Percentiles rank a stretch among this genome's conserved stretches.
Conservation (phyloP, 2,888 invertebrate genomes). For the Drosophila pseudotalamancana region DNA sequence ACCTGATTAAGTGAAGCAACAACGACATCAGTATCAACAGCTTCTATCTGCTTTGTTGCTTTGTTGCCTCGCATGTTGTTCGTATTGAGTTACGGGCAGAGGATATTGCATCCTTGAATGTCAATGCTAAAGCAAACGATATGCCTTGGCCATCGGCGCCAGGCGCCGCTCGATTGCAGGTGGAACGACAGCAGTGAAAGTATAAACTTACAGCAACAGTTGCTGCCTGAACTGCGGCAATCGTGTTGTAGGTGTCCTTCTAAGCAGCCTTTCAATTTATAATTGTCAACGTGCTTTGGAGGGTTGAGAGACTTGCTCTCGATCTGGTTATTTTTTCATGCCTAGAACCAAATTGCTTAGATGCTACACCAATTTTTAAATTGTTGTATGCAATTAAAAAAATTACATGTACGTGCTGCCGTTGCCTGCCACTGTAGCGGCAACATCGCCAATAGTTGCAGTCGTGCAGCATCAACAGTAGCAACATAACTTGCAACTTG, state of each 20-base stretch:
- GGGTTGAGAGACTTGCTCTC: constrained; percentile 13
- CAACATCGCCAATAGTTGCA: constrained; percentile 13
- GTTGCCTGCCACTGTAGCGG: constrained; percentile 27
- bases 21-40: constrained; percentile 12
- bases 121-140: constrained; percentile 64
- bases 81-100: constrained; percentile 67
- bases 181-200: constrained; percentile 66
- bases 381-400: constrained; percentile 80
- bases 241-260: constrained; percentile 52
- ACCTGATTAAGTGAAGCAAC: constrained; percentile 83
- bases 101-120: constrained; percentile 69
- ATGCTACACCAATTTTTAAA: constrained; percentile 67
- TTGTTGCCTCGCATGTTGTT: constrained; percentile 48
- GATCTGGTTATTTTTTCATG: constrained; percentile 15
- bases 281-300: constrained; percentile 38
- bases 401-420: constrained; percentile 79
- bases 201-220: constrained; percentile 67
- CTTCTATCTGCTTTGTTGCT: constrained; percentile 14
- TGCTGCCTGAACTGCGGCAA: constrained; percentile 26
- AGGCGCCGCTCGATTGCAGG: constrained; percentile 17
- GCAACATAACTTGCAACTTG: constrained; percentile 37
- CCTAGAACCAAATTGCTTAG: constrained; percentile 31
- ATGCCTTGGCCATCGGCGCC: constrained; percentile 65
- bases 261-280: constrained; percentile 27
- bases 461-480: constrained; percentile 5